Evolutionary conservation across 2,113 vertebrate species (phyloP), one percentile per base, ranked within the genome.

Genomic region (Panurus biarmicus): DNA sequence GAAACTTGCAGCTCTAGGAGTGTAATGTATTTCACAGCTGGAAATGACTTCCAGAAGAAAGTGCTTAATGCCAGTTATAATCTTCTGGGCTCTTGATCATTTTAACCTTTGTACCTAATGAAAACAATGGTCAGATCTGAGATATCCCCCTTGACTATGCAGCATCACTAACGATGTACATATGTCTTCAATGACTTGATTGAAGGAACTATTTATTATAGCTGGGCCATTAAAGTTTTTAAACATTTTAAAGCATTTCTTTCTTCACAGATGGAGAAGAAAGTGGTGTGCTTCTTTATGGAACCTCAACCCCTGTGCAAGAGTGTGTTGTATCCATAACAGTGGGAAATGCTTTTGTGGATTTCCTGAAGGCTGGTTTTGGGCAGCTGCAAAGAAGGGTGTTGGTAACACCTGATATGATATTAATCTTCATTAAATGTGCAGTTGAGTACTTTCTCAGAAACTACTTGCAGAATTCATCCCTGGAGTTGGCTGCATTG

Each of bases 271-370:
- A 47, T 44, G 50, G 56, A 90, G 50, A 36, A 85, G 54, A 35
- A 86, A 73, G 57, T 14, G 16, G 6, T 25, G 15, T 76, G 29
- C 54, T 90, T 67, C 0, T 1, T 56, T 74, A 10, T 36, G 53
- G 40, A 79, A n/a, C 13, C 28, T 66, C 38, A 60, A 6, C 29
- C 6, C 2, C 4, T 60, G 35, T 82, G 31, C 12, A n/a, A 51
- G 25, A 1, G 0, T 61, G 23, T 73, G 15, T 48, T 58, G 4
- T 54, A 23, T 44, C 38, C 0, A 0, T 71, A 58, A 22, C 12
- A 40, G 67, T 12, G 56, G 84, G 87, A 69, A 80, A 35, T 3
- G 3, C 40, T 81, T 50, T 6, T 36, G 47, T 71, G 69, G 31
- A 24, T 87, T 85, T 76, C 18, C 7, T 40, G n/a, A 35, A 29